Evolutionary conservation across 2,113 vertebrate genomes (phyloP).

Genomic region (Chaetops frenatus): DNA sequence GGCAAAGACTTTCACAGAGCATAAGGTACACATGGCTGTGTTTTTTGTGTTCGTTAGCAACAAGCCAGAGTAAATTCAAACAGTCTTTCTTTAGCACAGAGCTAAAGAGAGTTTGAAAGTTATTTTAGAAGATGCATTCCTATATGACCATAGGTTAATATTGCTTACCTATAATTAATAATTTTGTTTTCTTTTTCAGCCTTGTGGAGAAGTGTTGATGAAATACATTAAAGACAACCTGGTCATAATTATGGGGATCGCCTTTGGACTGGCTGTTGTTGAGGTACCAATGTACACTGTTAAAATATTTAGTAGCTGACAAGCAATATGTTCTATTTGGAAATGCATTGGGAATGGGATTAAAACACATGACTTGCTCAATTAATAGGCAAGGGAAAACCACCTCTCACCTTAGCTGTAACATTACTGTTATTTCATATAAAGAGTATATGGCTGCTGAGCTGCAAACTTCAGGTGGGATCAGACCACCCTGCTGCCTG

Average conservation of each 20-base stretch:
- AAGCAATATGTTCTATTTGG: neutral
- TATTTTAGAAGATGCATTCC: neutral
- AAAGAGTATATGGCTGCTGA: neutral
- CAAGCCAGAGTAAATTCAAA: neutral
- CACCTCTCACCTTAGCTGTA: neutral
- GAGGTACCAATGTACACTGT: conserved; percentile 64
- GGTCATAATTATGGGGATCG: conserved; percentile 53
- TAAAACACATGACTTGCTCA: conserved; percentile 11
- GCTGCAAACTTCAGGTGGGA: neutral
- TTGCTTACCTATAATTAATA: neutral
- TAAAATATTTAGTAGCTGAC: neutral
- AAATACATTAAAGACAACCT: neutral
- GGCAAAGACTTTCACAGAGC: neutral
- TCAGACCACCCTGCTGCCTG: neutral
- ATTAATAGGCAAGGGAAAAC: neutral
- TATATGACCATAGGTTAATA: neutral
- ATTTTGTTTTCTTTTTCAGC: conserved; percentile 50
- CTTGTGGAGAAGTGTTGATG: conserved; percentile 23
- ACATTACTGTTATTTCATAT: neutral
- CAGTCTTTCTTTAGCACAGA: neutral
- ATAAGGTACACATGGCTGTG: neutral
- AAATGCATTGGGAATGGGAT: neutral
- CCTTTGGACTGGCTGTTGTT: conserved; percentile 72
- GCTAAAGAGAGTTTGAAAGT: neutral
- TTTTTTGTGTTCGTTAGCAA: neutral